Percentiles rank a stretch among this genome's conserved stretches.
Evolutionary conservation across 2,113 vertebrate genomes (phyloP).

Genomic region (Albula goreensis): DNA sequence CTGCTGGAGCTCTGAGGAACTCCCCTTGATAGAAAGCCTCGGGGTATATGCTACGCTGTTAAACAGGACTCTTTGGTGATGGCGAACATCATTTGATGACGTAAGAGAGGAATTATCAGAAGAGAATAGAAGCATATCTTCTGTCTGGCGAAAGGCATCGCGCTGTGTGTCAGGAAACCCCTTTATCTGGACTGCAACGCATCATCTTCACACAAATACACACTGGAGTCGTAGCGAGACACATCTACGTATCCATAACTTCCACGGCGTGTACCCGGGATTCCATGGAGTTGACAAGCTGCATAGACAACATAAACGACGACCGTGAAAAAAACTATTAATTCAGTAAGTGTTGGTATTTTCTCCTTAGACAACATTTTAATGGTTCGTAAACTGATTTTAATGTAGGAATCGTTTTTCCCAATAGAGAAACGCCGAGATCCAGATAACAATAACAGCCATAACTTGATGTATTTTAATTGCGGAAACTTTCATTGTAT

Average conservation of each 20-base stretch:
- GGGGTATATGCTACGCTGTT: background rate
- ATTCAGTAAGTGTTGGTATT: slow-evolving; percentile 59
- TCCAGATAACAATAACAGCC: background rate
- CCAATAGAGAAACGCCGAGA: background rate
- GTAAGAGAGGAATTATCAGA: slow-evolving; percentile 14
- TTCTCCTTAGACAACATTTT: background rate
- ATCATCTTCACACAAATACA: slow-evolving; percentile 20
- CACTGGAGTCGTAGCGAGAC: slow-evolving; percentile 30
- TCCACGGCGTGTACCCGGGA: slow-evolving; percentile 7
- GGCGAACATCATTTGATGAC: slow-evolving; percentile 26
- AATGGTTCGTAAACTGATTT: background rate
- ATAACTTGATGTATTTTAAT: background rate
- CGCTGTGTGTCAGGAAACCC: slow-evolving; percentile 37
- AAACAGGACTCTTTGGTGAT: slow-evolving; percentile 6
- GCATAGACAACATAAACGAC: slow-evolving; percentile 26
- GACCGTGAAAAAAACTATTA: slow-evolving; percentile 28
- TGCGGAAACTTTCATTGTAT: background rate
- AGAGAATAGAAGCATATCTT: slow-evolving; percentile 9
- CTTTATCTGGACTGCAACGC: slow-evolving; percentile 32
- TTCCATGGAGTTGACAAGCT: slow-evolving; percentile 37
- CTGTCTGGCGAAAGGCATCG: slow-evolving; percentile 33
- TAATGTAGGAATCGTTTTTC: background rate
- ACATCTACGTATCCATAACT: slow-evolving; percentile 33
- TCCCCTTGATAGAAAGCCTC: slow-evolving; percentile 27
- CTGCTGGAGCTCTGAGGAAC: slow-evolving; percentile 15